Conservation (phyloP, 1,140 invertebrate genomes). For the Euschistus heros region DNA sequence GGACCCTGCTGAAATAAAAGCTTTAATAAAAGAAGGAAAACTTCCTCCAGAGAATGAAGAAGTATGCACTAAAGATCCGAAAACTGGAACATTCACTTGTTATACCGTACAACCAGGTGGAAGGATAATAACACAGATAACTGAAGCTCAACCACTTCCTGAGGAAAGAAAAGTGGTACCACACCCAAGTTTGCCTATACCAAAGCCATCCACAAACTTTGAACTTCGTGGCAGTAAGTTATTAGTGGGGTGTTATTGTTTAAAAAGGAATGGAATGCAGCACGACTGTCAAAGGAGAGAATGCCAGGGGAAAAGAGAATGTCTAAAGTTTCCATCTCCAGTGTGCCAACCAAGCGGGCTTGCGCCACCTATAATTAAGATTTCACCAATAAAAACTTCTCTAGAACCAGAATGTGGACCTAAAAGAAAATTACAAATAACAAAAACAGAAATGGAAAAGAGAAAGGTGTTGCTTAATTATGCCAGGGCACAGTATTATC, state of each 20-base stretch:
- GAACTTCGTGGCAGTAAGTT: constrained; percentile 53
- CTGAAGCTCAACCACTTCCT: not conserved
- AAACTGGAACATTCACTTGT: not conserved
- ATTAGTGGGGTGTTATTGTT: constrained; percentile 56
- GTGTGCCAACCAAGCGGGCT: constrained; percentile 43
- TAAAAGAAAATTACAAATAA: not conserved
- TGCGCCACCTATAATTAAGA: not conserved
- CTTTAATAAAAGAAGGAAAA: not conserved
- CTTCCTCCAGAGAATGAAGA: not conserved
- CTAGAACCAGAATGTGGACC: not conserved
- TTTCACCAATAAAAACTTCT: not conserved
- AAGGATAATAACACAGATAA: not conserved
- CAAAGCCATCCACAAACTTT: constrained; percentile 18
- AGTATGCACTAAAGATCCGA: not conserved
- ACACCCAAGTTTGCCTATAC: not conserved
- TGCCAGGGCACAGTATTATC: not conserved
- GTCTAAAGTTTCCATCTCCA: constrained; percentile 52
- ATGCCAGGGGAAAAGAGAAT: constrained; percentile 53
- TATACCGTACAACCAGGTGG: not conserved
- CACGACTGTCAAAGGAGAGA: constrained; percentile 55
- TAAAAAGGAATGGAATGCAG: constrained; percentile 60
- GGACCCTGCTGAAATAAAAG: not conserved
- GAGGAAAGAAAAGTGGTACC: constrained; percentile 3
- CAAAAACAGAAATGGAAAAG: not conserved
- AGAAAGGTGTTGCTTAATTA: not conserved